Conservation (phyloP, 2,888 invertebrate species). For the Pyrocoelia pectoralis region DNA sequence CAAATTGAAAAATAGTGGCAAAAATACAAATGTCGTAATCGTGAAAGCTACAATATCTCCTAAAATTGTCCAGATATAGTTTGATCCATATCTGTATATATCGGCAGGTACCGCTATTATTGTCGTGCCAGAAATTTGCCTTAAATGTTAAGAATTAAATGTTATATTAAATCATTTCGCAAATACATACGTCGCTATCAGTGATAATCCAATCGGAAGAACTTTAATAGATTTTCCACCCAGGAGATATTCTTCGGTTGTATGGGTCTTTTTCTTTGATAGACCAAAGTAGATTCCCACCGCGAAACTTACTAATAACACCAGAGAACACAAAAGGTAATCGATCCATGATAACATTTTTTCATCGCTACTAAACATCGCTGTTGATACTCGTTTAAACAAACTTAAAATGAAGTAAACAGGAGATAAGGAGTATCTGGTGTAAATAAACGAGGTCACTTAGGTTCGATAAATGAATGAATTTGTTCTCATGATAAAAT, state of each 20-base stretch:
- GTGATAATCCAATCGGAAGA: neutral
- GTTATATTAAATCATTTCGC: neutral
- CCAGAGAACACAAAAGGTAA: slow-evolving; percentile 62
- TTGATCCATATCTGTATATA: slow-evolving; percentile 75
- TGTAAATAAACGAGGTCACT: too few relatives aligned
- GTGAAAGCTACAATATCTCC: slow-evolving; percentile 53
- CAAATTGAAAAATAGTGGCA: slow-evolving; percentile 75
- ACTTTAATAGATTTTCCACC: slow-evolving; percentile 73
- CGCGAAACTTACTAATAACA: slow-evolving; percentile 62
- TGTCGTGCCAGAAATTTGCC: neutral
- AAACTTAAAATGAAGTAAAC: too few relatives aligned
- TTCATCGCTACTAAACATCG: too few relatives aligned
- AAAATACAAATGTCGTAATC: slow-evolving; percentile 57
- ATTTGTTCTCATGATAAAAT: too few relatives aligned
- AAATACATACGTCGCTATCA: neutral
- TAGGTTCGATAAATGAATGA: too few relatives aligned
- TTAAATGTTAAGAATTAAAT: slow-evolving; percentile 50
- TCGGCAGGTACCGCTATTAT: slow-evolving; percentile 61
- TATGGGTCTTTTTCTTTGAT: slow-evolving; percentile 65
- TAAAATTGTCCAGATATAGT: slow-evolving; percentile 62
- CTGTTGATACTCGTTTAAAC: too few relatives aligned
- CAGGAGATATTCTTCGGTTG: slow-evolving; percentile 73
- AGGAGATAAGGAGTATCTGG: too few relatives aligned
- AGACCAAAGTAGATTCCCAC: slow-evolving; percentile 68
- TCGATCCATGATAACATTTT: slow-evolving; percentile 62